Percentiles rank a stretch among this genome's conserved stretches.
Evolutionary conservation across 2,113 vertebrate genomes (phyloP).

Genomic region (Ictidomys tridecemlineatus): DNA sequence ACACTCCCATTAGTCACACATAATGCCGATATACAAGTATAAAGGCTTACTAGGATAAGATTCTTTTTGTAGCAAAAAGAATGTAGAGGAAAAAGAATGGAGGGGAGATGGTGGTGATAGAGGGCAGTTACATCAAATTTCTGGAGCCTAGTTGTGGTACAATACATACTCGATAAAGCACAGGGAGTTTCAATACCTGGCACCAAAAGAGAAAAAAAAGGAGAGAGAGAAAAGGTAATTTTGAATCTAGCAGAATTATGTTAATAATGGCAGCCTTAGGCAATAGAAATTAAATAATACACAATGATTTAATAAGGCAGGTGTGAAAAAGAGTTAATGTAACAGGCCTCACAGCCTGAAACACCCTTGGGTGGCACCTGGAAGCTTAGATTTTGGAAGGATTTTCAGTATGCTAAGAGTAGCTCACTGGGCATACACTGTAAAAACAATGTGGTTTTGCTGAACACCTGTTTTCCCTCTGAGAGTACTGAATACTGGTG

Average conservation of each 20-base stretch:
- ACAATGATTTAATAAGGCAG: not conserved
- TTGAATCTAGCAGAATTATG: not conserved
- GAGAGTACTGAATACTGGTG: not conserved
- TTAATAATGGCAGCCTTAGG: not conserved
- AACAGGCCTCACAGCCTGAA: not conserved
- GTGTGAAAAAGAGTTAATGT: not conserved
- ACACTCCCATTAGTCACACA: not conserved
- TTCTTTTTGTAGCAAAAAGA: not conserved
- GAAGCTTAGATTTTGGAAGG: not conserved
- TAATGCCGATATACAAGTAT: not conserved
- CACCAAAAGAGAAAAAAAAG: not conserved
- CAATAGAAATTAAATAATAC: constrained; percentile 36
- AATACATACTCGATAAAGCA: not conserved
- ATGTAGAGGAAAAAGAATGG: not conserved
- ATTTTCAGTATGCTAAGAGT: not conserved
- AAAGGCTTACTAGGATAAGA: not conserved
- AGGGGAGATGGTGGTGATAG: not conserved
- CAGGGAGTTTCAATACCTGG: not conserved
- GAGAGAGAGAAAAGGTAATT: not conserved
- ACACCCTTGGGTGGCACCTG: not conserved
- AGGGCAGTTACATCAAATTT: not conserved
- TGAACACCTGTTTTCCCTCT: not conserved
- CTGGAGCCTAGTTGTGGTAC: not conserved
- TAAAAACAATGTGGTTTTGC: not conserved
- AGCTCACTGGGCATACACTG: not conserved